These are phyloP conservation scores for Lithobates pipiens DNA, from an alignment of 2,797 vertebrate genomes.

Conservation along the genomic window DNA sequence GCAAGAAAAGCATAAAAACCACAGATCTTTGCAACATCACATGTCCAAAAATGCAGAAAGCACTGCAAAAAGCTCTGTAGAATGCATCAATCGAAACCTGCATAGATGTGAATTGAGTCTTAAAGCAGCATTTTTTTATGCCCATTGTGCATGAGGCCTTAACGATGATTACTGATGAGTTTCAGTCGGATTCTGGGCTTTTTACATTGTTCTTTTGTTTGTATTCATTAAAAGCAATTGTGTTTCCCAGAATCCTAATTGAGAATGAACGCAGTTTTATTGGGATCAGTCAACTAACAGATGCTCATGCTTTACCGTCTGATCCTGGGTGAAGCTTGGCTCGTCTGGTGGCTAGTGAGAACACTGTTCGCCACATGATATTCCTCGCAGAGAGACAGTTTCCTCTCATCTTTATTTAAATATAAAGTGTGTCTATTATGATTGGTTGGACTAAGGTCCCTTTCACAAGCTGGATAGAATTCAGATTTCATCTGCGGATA, in stretches of 20 bases:
- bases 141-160: no score
- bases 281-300: constrained; percentile 16
- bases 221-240: neutral
- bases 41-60: no score
- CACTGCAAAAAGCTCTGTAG: no score
- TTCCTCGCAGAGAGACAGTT: neutral
- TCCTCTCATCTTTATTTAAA: neutral
- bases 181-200: no score
- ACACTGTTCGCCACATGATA: neutral
- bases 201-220: neutral
- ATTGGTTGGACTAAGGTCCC: neutral
- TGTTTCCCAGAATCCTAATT: neutral
- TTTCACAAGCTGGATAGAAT: no score
- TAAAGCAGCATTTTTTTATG: no score
- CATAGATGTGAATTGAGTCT: no score
- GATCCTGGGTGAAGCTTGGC: neutral
- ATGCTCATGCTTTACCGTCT: constrained; percentile 8
- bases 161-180: no score
- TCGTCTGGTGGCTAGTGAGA: neutral
- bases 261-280: neutral
- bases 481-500: no score
- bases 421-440: neutral
- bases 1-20: no score
- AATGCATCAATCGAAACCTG: no score
- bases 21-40: no score